A percentile compares a stretch with the other conserved stretches of the same genome.
These are phyloP conservation scores for Hyposoter didymator DNA, from an alignment of 2,888 invertebrate species.

Conservation along the genomic window DNA sequence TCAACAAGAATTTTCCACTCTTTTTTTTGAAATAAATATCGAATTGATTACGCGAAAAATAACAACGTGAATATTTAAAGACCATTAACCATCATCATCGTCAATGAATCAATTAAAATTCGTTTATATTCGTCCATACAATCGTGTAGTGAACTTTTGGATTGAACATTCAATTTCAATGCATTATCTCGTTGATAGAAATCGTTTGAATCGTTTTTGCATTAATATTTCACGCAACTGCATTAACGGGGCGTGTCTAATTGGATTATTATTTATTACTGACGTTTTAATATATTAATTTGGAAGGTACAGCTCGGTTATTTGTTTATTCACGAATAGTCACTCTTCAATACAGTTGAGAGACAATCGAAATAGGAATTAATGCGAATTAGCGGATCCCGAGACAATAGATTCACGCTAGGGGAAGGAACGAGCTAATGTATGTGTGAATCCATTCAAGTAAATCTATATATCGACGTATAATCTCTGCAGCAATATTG, in stretches of 20 bases:
- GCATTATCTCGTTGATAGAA: neutral
- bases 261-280: conserved; percentile 25
- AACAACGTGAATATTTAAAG: neutral
- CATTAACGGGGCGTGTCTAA: neutral
- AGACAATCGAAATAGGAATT: conserved; percentile 8
- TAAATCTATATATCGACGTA: neutral
- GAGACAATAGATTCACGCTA: conserved; percentile 1
- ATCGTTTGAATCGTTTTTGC: neutral
- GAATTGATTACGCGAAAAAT: neutral
- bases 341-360: conserved; percentile 11
- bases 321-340: conserved; percentile 6
- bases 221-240: neutral
- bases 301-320: neutral
- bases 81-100: neutral
- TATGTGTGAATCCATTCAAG: neutral
- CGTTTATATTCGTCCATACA: neutral
- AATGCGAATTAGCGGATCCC: conserved; percentile 22
- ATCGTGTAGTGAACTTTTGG: neutral
- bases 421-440: neutral
- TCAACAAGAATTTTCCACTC: neutral
- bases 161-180: neutral
- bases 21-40: neutral
- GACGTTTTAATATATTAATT: conserved; percentile 13
- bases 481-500: conserved; percentile 12
- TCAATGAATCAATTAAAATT: neutral